phyloP scores from a whole-genome alignment of 2,113 vertebrate genomes.

The Athene noctua region DNA sequence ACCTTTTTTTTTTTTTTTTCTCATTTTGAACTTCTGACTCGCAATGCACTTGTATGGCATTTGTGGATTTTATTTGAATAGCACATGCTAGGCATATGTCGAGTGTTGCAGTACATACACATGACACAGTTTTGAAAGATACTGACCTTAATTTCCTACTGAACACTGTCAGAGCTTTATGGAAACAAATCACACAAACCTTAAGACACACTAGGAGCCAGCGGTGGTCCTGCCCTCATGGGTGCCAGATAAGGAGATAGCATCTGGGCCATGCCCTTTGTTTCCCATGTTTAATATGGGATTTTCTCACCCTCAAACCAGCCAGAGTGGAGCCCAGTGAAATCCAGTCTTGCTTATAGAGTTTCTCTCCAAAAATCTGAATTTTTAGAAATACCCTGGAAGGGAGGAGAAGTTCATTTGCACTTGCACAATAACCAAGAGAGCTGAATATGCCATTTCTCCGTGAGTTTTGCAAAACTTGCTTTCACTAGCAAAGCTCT shows the following conservation, averaged over 20 bases:
- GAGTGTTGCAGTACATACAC: background rate
- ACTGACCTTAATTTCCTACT: background rate
- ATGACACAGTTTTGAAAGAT: background rate
- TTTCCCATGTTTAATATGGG: background rate
- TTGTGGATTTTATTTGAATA: background rate
- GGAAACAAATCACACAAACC: background rate
- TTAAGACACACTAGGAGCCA: background rate
- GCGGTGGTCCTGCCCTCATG: background rate
- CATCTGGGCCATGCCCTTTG: background rate
- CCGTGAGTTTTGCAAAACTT: background rate
- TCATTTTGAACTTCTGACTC: background rate
- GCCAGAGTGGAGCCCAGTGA: background rate
- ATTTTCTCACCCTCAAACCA: background rate
- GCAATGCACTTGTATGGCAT: background rate
- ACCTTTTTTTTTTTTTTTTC: background rate
- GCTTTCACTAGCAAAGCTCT: background rate
- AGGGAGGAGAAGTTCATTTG: background rate
- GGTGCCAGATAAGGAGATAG: background rate
- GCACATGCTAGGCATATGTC: background rate
- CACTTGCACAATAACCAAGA: background rate
- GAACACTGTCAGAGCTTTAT: background rate
- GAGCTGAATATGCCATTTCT: background rate
- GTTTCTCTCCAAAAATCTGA: background rate
- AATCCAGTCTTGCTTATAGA: background rate
- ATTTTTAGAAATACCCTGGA: background rate